Conservation (phyloP, 2,888 invertebrate genomes). For the Cosmopolites sordidus region DNA sequence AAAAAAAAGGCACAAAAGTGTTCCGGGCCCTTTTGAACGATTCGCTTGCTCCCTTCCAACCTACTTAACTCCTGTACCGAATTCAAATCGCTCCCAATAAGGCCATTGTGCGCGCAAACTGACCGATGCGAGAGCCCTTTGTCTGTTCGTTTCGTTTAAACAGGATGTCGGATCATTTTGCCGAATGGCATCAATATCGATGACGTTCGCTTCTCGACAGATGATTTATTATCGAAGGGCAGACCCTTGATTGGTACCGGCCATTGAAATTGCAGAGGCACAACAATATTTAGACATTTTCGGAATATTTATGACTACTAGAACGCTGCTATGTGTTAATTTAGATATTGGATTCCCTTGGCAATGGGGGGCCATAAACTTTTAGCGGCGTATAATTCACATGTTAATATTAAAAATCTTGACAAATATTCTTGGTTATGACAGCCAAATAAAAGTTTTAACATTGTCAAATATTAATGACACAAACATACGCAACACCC, state of each 20-base stretch:
- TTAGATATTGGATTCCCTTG: constrained; percentile 14
- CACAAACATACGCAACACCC: too few species aligned
- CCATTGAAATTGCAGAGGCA: constrained; percentile 32
- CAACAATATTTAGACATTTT: constrained; percentile 37
- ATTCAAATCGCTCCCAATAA: constrained; percentile 25
- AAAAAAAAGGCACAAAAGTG: constrained; percentile 2
- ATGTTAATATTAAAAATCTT: too few species aligned
- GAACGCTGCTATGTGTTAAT: constrained; percentile 36
- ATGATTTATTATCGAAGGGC: constrained; percentile 44
- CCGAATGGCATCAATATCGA: background rate
- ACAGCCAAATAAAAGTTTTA: too few species aligned
- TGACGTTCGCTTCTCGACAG: constrained; percentile 32
- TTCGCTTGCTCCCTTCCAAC: background rate
- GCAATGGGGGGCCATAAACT: too few species aligned
- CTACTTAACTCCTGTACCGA: constrained; percentile 2
- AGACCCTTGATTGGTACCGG: constrained; percentile 28
- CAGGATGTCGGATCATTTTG: constrained; percentile 10
- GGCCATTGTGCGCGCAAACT: constrained; percentile 31
- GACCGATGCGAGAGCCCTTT: constrained; percentile 43
- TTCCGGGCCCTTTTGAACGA: background rate
- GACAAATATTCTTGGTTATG: too few species aligned
- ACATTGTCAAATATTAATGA: too few species aligned
- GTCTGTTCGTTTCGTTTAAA: constrained; percentile 40
- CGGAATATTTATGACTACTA: constrained; percentile 36
- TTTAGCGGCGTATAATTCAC: too few species aligned